Evolutionary conservation across 2,113 vertebrate genomes (phyloP).

Genomic region (Vidua chalybeata): DNA sequence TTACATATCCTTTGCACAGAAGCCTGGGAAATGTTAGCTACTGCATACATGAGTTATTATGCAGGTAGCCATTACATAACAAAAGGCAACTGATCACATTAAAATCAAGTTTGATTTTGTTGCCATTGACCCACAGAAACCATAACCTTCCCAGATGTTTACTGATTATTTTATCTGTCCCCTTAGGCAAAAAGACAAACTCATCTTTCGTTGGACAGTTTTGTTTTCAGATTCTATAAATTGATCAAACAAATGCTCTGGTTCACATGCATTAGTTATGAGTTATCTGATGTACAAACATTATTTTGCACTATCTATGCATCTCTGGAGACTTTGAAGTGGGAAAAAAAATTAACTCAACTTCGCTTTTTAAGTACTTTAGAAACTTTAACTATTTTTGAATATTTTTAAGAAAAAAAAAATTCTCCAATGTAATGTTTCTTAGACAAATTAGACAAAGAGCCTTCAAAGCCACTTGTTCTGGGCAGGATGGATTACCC

Average conservation of each 20-base stretch:
- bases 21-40: conserved; percentile 34
- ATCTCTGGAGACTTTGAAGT: background rate
- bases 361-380: background rate
- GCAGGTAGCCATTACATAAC: background rate
- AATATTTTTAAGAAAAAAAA: background rate
- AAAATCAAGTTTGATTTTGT: background rate
- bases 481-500: background rate
- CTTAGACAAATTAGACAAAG: background rate
- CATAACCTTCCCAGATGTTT: background rate
- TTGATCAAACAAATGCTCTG: background rate
- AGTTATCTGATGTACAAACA: background rate
- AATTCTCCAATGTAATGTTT: background rate
- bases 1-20: conserved; percentile 16
- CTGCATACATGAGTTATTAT: background rate
- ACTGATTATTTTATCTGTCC: background rate
- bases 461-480: background rate
- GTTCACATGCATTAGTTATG: background rate
- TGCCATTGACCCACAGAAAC: background rate
- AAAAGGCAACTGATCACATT: background rate
- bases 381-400: background rate
- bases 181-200: background rate
- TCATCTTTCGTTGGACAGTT: background rate
- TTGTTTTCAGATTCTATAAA: background rate
- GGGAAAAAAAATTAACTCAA: background rate
- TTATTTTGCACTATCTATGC: background rate